Evolutionary conservation across 2,888 invertebrate species (phyloP), one percentile per base, ranked within the genome.

Genomic region (Dermolepida albohirtum): DNA sequence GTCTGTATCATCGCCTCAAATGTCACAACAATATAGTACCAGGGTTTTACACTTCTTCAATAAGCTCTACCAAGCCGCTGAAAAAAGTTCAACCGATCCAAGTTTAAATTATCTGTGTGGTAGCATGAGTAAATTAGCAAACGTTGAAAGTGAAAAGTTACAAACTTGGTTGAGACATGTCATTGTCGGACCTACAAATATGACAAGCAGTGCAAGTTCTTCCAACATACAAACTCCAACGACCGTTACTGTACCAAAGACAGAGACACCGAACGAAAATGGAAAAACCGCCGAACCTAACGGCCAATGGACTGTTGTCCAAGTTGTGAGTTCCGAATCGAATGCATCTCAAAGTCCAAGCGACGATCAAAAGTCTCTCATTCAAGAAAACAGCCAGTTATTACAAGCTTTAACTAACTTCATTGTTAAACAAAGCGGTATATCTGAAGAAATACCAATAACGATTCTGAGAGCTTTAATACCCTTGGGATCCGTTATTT

Each of bases 41-140:
- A 87, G 90, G 76, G 91, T 96, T 47, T 86, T 97, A 70, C 93
- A 90, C 77, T 92, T 94, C 79, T 92, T 93, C 79, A 92, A 92
- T 76, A 90, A 89, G 78, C 83, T 94, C 2, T 91, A 91, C 76
- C 89, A 88, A 79, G 83, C 86, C 54, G 87, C 89, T 6, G 89
- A 89, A 69, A 89, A 89, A 75, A 85, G 86, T 65, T 87, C 87
- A 55, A 87, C 86, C n/a, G 87, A 87, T 79, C 88, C 86, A 62
- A 87, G 87, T 65, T 84, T 91, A 69, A 89, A 89, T 71, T 88
- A 89, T 67, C 80, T 93, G 14, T 91, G 92, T 74, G 85, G 86
- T 49, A 89, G 90, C 12, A 87, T 93, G 73, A 85, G 88, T 1
- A 89, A 88, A 74, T 82, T 93, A 17, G 89, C 89, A 0, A 85